These are phyloP conservation scores for Sinonovacula constricta DNA, from an alignment of 1,140 invertebrate genomes.

Conservation along the genomic window DNA sequence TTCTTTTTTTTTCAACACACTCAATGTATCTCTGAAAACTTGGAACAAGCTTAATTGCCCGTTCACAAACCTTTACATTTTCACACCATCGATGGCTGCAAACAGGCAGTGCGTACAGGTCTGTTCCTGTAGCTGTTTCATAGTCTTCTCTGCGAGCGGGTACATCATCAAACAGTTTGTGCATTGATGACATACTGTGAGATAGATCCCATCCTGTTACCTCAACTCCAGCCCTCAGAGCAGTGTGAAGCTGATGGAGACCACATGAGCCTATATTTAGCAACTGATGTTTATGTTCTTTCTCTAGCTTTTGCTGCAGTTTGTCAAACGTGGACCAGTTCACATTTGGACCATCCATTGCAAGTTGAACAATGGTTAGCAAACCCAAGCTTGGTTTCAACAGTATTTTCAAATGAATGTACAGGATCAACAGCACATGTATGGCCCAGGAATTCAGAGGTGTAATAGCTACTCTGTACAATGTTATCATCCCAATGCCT, in stretches of 20 bases:
- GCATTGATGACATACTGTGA: constrained; percentile 5
- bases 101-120: constrained; percentile 28
- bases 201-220: constrained; percentile 25
- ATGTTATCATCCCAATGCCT: constrained; percentile 51
- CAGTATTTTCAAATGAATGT: constrained; percentile 33
- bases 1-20: constrained; percentile 33
- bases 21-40: constrained; percentile 35
- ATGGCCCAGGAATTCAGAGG: constrained; percentile 54
- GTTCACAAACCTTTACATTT: constrained; percentile 48
- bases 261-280: constrained; percentile 57
- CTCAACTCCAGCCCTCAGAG: constrained; percentile 32
- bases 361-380: constrained; percentile 58
- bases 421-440: constrained; percentile 56
- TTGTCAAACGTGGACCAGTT: constrained; percentile 58
- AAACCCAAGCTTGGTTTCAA: constrained; percentile 29
- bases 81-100: constrained; percentile 46
- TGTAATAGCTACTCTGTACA: constrained; percentile 43
- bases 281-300: constrained; percentile 16
- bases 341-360: constrained; percentile 67
- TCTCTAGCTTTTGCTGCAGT: constrained; percentile 37
- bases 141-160: constrained; percentile 55
- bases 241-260: constrained; percentile 52
- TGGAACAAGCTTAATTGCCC: not conserved
- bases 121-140: not conserved
- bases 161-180: constrained; percentile 49